Conservation (phyloP, 2,888 invertebrate species). For the Homarus gammarus region DNA sequence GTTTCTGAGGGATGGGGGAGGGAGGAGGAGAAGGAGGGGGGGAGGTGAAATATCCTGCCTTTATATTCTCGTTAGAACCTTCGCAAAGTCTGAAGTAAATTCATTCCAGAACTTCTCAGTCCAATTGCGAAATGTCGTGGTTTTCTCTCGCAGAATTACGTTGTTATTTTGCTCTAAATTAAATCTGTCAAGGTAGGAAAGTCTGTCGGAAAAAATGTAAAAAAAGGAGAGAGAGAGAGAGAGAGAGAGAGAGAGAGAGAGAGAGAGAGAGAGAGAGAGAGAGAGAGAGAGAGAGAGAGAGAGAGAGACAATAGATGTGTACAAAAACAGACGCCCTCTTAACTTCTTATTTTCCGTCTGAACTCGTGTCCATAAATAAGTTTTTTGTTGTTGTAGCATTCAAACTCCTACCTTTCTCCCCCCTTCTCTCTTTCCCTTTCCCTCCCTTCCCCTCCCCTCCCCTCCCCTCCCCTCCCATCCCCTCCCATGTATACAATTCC, state of each 20-base stretch:
- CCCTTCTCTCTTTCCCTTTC: background rate
- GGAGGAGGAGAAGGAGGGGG: background rate
- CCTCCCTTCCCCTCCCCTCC: background rate
- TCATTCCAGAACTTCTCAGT: background rate
- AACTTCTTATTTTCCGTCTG: background rate
- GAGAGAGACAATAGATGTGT: too few relatives aligned
- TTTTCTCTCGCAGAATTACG: constrained; percentile 16
- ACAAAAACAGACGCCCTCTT: too few relatives aligned
- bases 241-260: background rate
- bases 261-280: background rate
- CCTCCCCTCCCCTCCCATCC: background rate
- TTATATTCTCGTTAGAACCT: background rate
- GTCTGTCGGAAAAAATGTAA: background rate
- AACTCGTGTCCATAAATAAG: background rate
- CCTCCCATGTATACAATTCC: too few relatives aligned
- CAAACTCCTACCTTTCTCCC: background rate
- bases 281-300: too few relatives aligned
- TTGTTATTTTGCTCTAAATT: constrained; percentile 15
- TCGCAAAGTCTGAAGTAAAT: background rate
- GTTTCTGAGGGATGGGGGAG: background rate
- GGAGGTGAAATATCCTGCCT: background rate
- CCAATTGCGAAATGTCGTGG: background rate
- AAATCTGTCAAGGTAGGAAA: background rate
- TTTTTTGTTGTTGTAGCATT: background rate
- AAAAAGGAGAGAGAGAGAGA: background rate